Evolutionary conservation across 2,113 vertebrate genomes (phyloP).

Genomic region (Solea senegalensis): DNA sequence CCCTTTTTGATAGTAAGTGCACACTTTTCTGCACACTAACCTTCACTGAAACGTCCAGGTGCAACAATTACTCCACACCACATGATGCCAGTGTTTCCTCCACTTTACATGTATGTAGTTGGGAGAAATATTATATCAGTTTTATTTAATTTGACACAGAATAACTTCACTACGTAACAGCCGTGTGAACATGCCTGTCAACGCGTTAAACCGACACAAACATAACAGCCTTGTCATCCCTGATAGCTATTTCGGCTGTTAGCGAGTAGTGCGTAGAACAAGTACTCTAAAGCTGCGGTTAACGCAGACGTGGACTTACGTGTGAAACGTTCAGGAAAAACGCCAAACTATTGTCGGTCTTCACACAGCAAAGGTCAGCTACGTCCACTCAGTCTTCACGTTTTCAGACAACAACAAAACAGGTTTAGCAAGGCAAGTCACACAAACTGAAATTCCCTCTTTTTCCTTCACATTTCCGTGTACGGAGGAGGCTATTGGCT

Average conservation of each 20-base stretch:
- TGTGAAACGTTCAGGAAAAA: neutral
- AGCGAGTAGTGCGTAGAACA: no score
- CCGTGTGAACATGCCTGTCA: conserved; percentile 5
- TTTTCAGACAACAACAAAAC: neutral
- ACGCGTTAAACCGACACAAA: no score
- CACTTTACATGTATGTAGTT: neutral
- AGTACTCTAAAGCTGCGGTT: no score
- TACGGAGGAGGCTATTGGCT: conserved; percentile 60
- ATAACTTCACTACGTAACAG: no score
- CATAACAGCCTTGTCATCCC: no score
- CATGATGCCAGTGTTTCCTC: conserved; percentile 62
- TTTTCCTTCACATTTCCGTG: conserved; percentile 42
- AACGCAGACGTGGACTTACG: conserved; percentile 36
- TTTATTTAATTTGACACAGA: no score
- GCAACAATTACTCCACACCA: conserved; percentile 37
- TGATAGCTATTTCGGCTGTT: no score
- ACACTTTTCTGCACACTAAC: neutral
- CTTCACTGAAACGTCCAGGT: neutral
- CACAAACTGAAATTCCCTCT: conserved; percentile 67
- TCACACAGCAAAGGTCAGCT: neutral
- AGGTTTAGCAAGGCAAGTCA: neutral
- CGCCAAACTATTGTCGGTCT: neutral
- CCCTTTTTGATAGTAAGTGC: no score
- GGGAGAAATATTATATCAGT: neutral
- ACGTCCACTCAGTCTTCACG: neutral